These are phyloP conservation scores for Cyclophora punctaria DNA, from an alignment of 2,888 invertebrate species.

Conservation along the genomic window DNA sequence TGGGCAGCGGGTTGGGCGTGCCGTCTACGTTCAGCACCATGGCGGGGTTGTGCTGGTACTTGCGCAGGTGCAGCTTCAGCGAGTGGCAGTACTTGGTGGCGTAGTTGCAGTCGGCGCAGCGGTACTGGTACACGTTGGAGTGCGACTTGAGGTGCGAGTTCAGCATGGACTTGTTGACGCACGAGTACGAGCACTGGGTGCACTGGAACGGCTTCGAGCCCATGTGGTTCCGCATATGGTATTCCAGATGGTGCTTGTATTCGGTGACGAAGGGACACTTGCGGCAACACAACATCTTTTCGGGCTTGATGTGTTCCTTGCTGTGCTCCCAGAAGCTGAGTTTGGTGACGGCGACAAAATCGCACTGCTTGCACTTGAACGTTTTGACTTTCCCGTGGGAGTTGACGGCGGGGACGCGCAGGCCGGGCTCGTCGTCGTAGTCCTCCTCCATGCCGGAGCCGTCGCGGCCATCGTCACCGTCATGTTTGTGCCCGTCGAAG, in stretches of 20 bases:
- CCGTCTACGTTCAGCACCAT: constrained; percentile 93
- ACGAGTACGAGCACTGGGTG: constrained; percentile 89
- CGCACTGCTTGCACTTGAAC: constrained; percentile 95
- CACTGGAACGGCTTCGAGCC: constrained; percentile 98
- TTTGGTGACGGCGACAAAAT: constrained; percentile 88
- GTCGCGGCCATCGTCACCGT: constrained; percentile 62
- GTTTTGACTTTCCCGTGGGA: constrained; percentile 90
- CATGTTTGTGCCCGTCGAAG: constrained; percentile 55
- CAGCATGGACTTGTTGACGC: constrained; percentile 99
- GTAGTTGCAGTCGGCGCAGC: constrained; percentile 94
- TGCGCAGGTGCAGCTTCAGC: constrained; percentile 93
- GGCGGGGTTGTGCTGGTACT: constrained; percentile 92
- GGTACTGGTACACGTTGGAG: constrained; percentile 92
- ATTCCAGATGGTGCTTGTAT: constrained; percentile 98
- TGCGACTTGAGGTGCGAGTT: constrained; percentile 98
- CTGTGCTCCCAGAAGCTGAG: constrained; percentile 95
- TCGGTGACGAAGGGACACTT: constrained; percentile 98
- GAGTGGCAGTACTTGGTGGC: constrained; percentile 99
- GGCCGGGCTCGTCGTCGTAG: constrained; percentile 74
- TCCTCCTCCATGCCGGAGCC: constrained; percentile 68
- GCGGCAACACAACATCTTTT: constrained; percentile 92
- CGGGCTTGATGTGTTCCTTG: constrained; percentile 92
- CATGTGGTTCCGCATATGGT: constrained; percentile 95
- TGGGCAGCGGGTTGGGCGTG: constrained; percentile 88
- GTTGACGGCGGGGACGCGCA: constrained; percentile 79